Evolutionary conservation across 2,113 vertebrate species (phyloP), one percentile per base, ranked within the genome.

Genomic region (Myotis yumanensis): DNA sequence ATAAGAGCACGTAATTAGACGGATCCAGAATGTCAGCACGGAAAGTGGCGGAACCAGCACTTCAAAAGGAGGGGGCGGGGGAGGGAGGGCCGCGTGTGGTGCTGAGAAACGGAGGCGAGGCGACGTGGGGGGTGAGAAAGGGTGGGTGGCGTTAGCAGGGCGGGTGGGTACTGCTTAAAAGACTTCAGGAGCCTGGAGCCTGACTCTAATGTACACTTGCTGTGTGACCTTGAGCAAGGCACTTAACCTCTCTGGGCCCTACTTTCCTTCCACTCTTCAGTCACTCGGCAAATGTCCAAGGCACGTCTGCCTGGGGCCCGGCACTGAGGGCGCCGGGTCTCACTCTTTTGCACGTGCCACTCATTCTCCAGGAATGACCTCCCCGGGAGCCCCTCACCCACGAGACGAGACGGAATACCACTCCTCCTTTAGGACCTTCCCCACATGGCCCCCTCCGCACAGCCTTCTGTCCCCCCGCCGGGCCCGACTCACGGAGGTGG

Each of bases 1-100:
- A 86, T 62, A 77, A 84, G 89, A 89, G 89, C 59, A 14, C 8
- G 0, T 93, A 84, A 96, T 97, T 94, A 97, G 94, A 95, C 86
- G 83, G 84, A 92, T 32, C 94, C 80, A 90, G 92, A 85, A 86
- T 75, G 95, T 95, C 82, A 52, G 59, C 84, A 32, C 43, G 51
- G 48, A 54, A 85, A 80, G 71, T 46, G 46, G 80, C 79, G 86
- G 95, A 76, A 32, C 17, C 20, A 40, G 23, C 59, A n/a, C 90
- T 83, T 93, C 17, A 43, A 66, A 43, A 16, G 4, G 32, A 10
- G 30, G 79, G 22, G 6, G 18, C 12, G 4, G 23, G 5, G 25
- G 73, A 79, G 7, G 16, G 48, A 12, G 18, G 68, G 69, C 22
- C 11, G 2, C 0, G 30, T 37, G 59, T 20, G 32, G 11, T 1